A percentile compares a stretch with the other conserved stretches of the same genome.
Evolutionary conservation across 2,888 invertebrate genomes (phyloP).

Genomic region (Melieria omissa): DNA sequence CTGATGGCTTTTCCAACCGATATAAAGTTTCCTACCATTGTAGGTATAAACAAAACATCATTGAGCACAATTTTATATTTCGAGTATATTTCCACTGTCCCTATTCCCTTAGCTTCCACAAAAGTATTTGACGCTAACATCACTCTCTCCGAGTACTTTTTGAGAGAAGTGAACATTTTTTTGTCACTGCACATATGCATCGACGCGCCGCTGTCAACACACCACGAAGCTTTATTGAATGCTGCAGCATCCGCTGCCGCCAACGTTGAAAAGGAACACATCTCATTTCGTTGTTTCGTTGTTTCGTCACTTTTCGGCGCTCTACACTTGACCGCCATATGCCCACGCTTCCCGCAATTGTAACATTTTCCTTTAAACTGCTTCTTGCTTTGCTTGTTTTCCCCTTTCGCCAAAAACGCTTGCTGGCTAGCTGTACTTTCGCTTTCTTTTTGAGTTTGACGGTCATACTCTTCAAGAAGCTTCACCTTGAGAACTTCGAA

Average conservation of each 20-base stretch:
- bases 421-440: background rate
- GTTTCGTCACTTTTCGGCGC: constrained; percentile 7
- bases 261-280: constrained; percentile 6
- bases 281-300: constrained; percentile 1
- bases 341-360: constrained; percentile 19
- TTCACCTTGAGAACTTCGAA: constrained; percentile 22
- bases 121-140: constrained; percentile 24
- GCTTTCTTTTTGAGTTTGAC: constrained; percentile 20
- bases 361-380: constrained; percentile 18
- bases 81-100: constrained; percentile 15
- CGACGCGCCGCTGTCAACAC: constrained; percentile 19
- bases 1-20: constrained; percentile 33
- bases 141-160: constrained; percentile 22
- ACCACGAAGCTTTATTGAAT: constrained; percentile 8
- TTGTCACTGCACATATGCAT: constrained; percentile 27
- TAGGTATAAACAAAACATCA: constrained; percentile 33
- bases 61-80: constrained; percentile 19
- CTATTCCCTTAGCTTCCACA: constrained; percentile 18
- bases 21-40: constrained; percentile 36
- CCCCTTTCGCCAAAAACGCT: constrained; percentile 13
- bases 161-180: constrained; percentile 15
- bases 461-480: constrained; percentile 25
- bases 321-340: constrained; percentile 9
- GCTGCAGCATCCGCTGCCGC: constrained; percentile 12
- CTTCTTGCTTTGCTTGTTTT: constrained; percentile 4